Evolutionary conservation across 2,888 invertebrate species (phyloP), one percentile per base, ranked within the genome.

Genomic region (Drosophila formosana): DNA sequence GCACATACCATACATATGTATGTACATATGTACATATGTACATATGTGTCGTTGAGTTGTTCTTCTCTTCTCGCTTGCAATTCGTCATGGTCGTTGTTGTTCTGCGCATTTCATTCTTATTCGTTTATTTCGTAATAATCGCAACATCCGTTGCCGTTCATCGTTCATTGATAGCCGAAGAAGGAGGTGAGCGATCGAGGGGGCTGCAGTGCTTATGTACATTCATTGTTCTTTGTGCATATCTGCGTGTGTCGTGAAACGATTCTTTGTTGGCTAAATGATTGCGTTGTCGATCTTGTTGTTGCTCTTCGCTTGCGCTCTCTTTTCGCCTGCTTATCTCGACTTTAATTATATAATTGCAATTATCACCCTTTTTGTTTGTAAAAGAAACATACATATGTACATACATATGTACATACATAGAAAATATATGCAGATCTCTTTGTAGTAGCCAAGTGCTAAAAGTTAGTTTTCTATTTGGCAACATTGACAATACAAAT

Each of bases 51-150:
- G 32, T 7, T 55, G 34, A 18, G 25, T 18, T 47, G 39, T 52
- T 71, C 57, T 56, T 37, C 47, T 60, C 26, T 47, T 60, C 26
- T 47, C 5, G 30, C 28, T 51, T 71, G 66, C 71, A 80, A 66
- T 82, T 76, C 63, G 81, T 74, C 72, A 68, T 73, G 66, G 32
- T 69, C 63, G 43, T 67, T 61, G 30, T 61, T 72, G 66, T 63
- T 64, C 66, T 66, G 71, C 70, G 57, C 66, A 72, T 70, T 71
- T 69, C 50, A 72, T 76, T 78, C 82, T 81, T 84, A 68, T 74
- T 84, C 78, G 76, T 82, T 78, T 82, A 84, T 85, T 85, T 85
- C 87, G 87, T 87, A 85, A 85, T 87, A 87, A 82, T 84, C 72
- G 80, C 75, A 76, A 82, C 82, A 82, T 84, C 76, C 84, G 85